Conservation (phyloP, 2,888 invertebrate species). For the Brachypalpus laphriformis region DNA sequence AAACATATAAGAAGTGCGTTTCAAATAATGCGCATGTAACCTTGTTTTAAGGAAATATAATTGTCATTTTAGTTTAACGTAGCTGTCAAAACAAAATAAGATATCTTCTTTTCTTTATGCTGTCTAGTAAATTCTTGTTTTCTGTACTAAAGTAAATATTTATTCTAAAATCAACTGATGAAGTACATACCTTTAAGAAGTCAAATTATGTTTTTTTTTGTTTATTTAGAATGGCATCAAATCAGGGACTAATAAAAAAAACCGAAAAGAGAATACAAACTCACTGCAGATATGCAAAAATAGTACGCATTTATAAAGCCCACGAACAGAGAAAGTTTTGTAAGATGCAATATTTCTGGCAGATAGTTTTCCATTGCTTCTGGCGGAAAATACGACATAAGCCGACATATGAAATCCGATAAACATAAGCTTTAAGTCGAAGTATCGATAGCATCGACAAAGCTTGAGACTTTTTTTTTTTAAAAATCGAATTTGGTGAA, state of each 20-base stretch:
- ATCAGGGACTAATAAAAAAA: background rate
- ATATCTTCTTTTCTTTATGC: background rate
- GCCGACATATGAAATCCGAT: slow-evolving; percentile 4
- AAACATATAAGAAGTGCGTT: background rate
- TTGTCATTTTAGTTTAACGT: background rate
- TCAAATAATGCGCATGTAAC: slow-evolving; percentile 9
- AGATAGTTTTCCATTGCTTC: slow-evolving; percentile 13
- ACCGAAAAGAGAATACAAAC: slow-evolving; percentile 8
- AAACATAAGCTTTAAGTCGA: slow-evolving; percentile 12
- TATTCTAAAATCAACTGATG: background rate
- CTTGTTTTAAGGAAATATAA: background rate
- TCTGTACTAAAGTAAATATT: background rate
- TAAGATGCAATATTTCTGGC: slow-evolving; percentile 23
- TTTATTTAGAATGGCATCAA: background rate
- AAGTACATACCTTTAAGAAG: background rate
- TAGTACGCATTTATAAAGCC: background rate
- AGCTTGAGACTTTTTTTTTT: slow-evolving; percentile 5
- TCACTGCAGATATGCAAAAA: slow-evolving; percentile 10
- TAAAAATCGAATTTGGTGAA: slow-evolving; percentile 14
- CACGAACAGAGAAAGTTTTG: background rate
- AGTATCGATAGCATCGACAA: slow-evolving; percentile 4
- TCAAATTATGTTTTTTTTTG: background rate
- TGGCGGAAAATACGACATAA: slow-evolving; percentile 13
- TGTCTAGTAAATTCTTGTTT: background rate
- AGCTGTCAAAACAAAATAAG: slow-evolving; percentile 2